phyloP scores from a whole-genome alignment of 1,140 invertebrate genomes.

The Dryas iulia region DNA sequence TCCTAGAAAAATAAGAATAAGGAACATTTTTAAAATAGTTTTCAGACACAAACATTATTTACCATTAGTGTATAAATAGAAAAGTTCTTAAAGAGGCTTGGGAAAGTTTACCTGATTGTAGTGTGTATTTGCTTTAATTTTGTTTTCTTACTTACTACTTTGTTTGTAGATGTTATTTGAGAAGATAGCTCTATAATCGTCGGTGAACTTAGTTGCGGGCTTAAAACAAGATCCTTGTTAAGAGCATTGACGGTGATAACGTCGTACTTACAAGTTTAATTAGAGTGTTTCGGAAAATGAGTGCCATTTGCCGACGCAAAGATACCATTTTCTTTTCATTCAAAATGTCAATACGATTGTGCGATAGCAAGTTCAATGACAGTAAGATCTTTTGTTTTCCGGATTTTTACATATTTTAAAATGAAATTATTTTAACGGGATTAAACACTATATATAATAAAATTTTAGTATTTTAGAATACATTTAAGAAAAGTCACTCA shows the following conservation, averaged over 20 bases:
- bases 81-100: background rate
- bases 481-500: too few species aligned
- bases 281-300: background rate
- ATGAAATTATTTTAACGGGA: too few species aligned
- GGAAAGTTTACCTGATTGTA: background rate
- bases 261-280: conserved; percentile 26
- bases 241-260: conserved; percentile 17
- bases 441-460: too few species aligned
- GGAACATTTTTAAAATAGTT: background rate
- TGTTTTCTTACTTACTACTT: background rate
- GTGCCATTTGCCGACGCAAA: background rate
- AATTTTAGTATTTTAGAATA: too few species aligned
- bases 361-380: too few species aligned
- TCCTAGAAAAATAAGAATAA: too few species aligned
- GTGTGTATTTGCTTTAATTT: background rate
- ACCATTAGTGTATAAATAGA: background rate
- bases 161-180: conserved; percentile 23
- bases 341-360: too few species aligned
- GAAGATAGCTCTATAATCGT: conserved; percentile 25
- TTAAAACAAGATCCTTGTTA: conserved; percentile 21
- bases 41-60: background rate
- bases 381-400: too few species aligned
- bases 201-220: conserved; percentile 9
- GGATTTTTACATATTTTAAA: too few species aligned
- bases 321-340: background rate